A percentile compares a stretch with the other conserved stretches of the same genome.
phyloP scores from a whole-genome alignment of 1,140 invertebrate genomes.

The Acromyrmex charruanus region DNA sequence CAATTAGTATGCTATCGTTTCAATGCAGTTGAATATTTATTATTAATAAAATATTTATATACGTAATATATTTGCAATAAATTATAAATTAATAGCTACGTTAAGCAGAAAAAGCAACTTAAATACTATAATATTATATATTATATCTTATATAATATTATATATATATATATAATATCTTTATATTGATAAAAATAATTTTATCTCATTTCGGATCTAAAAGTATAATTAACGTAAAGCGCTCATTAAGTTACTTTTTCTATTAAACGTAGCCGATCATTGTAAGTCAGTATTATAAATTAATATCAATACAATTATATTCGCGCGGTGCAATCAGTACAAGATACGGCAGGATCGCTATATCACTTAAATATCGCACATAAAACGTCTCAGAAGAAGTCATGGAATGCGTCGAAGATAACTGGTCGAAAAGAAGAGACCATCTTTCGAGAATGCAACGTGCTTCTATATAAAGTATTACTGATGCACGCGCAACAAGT shows the following conservation, averaged over 20 bases:
- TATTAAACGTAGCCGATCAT: too few relatives aligned
- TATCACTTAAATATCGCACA: conserved; percentile 77
- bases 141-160: too few relatives aligned
- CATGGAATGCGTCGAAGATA: conserved; percentile 79
- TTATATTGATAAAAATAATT: too few relatives aligned
- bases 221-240: too few relatives aligned
- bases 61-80: neutral
- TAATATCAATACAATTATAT: neutral
- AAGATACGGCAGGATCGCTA: conserved; percentile 77
- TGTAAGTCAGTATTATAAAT: neutral
- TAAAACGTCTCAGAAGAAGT: conserved; percentile 76
- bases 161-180: too few relatives aligned
- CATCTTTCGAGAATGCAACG: conserved; percentile 86
- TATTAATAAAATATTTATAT: conserved; percentile 5
- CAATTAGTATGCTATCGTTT: neutral
- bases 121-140: too few relatives aligned
- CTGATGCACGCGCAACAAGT: conserved; percentile 81
- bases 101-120: too few relatives aligned
- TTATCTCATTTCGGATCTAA: too few relatives aligned
- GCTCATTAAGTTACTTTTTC: too few relatives aligned
- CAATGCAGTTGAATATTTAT: neutral
- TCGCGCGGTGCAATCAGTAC: conserved; percentile 67
- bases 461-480: conserved; percentile 85
- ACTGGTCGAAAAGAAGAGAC: conserved; percentile 70
- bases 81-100: neutral